phyloP scores from a whole-genome alignment of 1,140 invertebrate genomes.

The Drosophila neocordata region DNA sequence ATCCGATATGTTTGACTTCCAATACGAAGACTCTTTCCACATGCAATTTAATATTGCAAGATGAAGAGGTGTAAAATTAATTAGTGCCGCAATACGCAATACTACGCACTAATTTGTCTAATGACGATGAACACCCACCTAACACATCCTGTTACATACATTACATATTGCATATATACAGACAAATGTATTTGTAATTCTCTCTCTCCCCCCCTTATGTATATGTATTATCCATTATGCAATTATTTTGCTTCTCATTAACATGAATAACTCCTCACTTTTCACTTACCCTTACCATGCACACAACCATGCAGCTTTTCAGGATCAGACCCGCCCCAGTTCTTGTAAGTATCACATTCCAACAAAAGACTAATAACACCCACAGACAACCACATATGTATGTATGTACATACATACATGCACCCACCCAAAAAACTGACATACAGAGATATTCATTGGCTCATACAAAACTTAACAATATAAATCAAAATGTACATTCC shows the following conservation, averaged over 20 bases:
- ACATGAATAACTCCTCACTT: constrained; percentile 52
- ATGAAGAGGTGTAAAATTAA: not conserved
- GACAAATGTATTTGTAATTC: not conserved
- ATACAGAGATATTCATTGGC: constrained; percentile 32
- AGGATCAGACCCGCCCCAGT: constrained; percentile 98
- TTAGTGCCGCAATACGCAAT: not conserved
- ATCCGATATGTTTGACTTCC: not conserved
- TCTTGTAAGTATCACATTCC: constrained; percentile 92
- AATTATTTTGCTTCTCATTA: constrained; percentile 68
- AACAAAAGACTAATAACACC: constrained; percentile 33
- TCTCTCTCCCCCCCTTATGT: constrained; percentile 1
- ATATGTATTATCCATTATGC: constrained; percentile 50
- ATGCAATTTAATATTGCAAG: not conserved
- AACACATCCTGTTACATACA: not conserved
- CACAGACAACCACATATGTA: constrained; percentile 11
- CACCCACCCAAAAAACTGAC: not conserved
- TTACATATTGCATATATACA: not conserved
- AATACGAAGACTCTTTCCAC: not conserved
- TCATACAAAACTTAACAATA: constrained; percentile 20
- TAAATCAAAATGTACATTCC: constrained; percentile 40
- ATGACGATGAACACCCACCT: not conserved
- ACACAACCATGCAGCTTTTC: constrained; percentile 90
- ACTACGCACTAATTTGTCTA: not conserved
- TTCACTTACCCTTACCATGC: constrained; percentile 13
- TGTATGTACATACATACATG: not conserved